Conservation (phyloP, 2,113 vertebrate species). For the Trogon melanurus region DNA sequence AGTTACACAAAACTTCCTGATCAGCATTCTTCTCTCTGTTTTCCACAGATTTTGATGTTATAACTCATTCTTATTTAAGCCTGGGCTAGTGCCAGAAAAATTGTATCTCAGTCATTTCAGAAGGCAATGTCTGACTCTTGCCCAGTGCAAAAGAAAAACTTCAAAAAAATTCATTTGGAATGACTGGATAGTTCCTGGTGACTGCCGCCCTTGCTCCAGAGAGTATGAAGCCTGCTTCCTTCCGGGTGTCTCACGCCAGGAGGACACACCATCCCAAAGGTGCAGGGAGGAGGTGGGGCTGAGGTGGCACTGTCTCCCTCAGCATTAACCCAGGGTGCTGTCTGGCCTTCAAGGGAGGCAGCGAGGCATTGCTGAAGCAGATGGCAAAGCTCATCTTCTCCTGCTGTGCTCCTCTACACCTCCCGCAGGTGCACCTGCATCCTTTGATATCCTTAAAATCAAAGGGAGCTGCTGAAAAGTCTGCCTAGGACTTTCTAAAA, state of each 20-base stretch:
- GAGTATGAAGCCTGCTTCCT: neutral
- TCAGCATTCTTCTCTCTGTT: conserved; percentile 34
- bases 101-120: neutral
- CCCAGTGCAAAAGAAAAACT: neutral
- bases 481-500: neutral
- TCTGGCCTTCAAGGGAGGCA: neutral
- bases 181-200: neutral
- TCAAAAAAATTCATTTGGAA: neutral
- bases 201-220: neutral
- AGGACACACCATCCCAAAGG: neutral
- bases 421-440: neutral
- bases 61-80: conserved; percentile 40
- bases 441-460: neutral
- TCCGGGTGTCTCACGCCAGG: neutral
- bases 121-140: neutral
- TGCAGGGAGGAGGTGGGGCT: neutral
- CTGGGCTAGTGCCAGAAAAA: neutral
- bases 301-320: neutral
- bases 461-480: neutral
- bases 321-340: neutral
- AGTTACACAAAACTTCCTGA: neutral
- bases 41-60: neutral
- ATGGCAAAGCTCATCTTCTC: neutral
- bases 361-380: neutral
- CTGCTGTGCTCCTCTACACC: neutral